Evolutionary conservation across 2,888 invertebrate species (phyloP), one percentile per base, ranked within the genome.

Genomic region (Neria commutata): DNA sequence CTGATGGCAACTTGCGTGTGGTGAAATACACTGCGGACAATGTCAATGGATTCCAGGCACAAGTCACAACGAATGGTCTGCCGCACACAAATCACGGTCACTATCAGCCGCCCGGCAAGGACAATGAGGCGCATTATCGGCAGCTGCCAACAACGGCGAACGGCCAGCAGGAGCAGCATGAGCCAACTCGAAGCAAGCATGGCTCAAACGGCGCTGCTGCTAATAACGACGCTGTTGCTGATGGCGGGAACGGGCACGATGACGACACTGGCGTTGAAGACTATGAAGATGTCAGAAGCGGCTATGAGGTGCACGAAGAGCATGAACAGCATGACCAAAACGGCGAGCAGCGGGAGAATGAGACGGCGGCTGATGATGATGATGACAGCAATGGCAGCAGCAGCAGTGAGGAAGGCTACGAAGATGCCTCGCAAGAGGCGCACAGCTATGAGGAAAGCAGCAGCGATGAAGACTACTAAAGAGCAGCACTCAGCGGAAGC

Each of bases 21-120:
- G 91, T 92, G 45, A 85, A 87, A 69, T 91, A 91, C 72, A 88
- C 87, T 1, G 90, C 91, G 10, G 91, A 91, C 78, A 86, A 88
- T 54, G 84, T 85, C 69, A 88, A 89, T 72, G 91, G 91, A 42
- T 91, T 91, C 83, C 88, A 88, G 83, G 91, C 82, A 17, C 75
- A 81, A 70, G 79, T 82, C 23, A 77, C 78, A 56, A 76, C 75
- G 24, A 76, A 81, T 62, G 81, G 81, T 25, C 70, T 79, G 26
- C 66, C 73, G 26, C n/a, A n/a, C n/a, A 67, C 71, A 11, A 57
- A 73, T 54, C 76, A 81, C 58, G 78, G 79, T 46, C 76, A 78
- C 64, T 70, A 69, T 48, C 34, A 26, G n/a, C n/a, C n/a, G n/a
- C n/a, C n/a, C 47, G 51, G 37, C 56, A 54, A 61, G 61, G 63